A percentile compares a stretch with the other conserved stretches of the same genome.
Conservation (phyloP, 2,113 vertebrate genomes). For the Athene noctua region DNA sequence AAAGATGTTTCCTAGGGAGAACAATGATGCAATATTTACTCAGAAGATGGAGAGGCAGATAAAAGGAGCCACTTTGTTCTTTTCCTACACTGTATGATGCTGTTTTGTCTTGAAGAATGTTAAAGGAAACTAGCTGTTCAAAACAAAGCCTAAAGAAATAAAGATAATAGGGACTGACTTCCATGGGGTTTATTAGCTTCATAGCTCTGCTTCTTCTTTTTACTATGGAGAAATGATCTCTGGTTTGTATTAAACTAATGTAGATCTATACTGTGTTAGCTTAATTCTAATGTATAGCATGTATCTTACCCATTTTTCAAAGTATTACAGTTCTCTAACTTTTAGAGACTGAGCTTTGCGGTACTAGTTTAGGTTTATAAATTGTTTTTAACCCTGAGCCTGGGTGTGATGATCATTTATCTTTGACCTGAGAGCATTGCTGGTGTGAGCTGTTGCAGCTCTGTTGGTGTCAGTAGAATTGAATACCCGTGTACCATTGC, state of each 20-base stretch:
- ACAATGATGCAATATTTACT: slow-evolving; percentile 41
- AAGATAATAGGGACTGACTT: neutral
- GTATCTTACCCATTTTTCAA: neutral
- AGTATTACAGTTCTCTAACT: neutral
- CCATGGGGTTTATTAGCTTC: neutral
- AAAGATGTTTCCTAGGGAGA: neutral
- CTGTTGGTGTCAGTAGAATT: neutral
- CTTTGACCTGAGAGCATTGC: neutral
- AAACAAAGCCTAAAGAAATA: neutral
- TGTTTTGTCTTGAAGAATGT: slow-evolving; percentile 10
- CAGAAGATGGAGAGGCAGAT: neutral
- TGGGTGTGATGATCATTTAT: neutral
- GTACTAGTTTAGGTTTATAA: neutral
- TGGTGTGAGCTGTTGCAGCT: neutral
- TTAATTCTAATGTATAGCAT: neutral
- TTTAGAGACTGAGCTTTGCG: neutral
- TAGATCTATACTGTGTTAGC: neutral
- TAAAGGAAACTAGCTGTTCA: neutral
- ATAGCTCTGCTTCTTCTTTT: neutral
- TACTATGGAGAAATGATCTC: neutral
- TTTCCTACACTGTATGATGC: neutral
- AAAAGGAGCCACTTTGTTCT: slow-evolving; percentile 11
- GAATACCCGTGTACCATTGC: neutral
- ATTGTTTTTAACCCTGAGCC: neutral
- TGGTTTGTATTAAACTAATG: neutral